phyloP scores from a whole-genome alignment of 2,888 invertebrate species.

The Pasiphila rectangulata region DNA sequence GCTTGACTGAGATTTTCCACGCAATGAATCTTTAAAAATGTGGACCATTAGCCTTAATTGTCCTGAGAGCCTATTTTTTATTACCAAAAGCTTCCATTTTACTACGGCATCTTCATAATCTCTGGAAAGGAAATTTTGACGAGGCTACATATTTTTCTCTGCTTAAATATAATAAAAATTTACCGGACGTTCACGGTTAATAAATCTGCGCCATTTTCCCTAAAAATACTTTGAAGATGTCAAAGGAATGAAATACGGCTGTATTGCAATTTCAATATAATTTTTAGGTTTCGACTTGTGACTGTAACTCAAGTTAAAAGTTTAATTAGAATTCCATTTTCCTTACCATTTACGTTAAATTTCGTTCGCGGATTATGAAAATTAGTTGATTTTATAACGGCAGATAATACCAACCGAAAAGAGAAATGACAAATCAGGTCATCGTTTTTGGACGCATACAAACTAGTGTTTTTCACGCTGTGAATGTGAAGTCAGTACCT shows the following conservation, averaged over 20 bases:
- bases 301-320: no score
- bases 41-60: conserved; percentile 49
- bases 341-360: no score
- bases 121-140: conserved; percentile 29
- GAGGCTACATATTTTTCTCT: conserved; percentile 29
- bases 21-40: conserved; percentile 45
- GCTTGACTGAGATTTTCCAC: conserved; percentile 36
- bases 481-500: no score
- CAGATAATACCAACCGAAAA: no score
- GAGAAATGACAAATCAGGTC: no score
- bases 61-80: conserved; percentile 41
- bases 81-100: conserved; percentile 39
- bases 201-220: conserved; percentile 12
- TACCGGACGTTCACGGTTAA: conserved; percentile 19
- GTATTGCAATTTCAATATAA: conserved; percentile 12
- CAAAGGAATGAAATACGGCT: conserved; percentile 7
- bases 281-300: no score
- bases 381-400: no score
- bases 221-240: conserved; percentile 11
- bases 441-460: no score
- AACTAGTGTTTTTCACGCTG: no score
- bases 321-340: no score
- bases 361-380: no score
- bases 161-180: conserved; percentile 13
- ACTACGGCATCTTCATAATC: conserved; percentile 35